Conservation (phyloP, 30 jellyfish, hydroid and myxozoan species). For the Nemopilema nomurai region DNA sequence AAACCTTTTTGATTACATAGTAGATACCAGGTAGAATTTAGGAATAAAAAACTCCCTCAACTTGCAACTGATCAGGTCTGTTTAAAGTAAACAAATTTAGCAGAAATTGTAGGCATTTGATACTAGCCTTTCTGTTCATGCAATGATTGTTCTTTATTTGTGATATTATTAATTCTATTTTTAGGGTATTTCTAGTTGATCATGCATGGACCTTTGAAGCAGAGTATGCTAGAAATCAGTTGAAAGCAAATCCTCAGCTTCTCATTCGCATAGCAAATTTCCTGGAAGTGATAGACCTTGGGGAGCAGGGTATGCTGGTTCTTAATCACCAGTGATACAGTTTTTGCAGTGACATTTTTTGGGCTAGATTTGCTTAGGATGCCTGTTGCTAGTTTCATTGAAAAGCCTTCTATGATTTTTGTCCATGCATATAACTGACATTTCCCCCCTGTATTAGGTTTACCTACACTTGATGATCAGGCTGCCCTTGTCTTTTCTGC, state of each 20-base stretch:
- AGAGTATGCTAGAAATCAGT: conserved; percentile 52
- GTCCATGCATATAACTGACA: too few species aligned
- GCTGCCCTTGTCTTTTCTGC: not conserved
- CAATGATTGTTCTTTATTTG: not conserved
- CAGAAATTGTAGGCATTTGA: too few species aligned
- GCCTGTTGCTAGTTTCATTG: not conserved
- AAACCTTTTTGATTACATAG: too few species aligned
- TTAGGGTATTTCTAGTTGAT: conserved; percentile 69
- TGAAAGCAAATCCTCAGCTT: conserved; percentile 42
- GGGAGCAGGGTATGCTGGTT: conserved; percentile 7
- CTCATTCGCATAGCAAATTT: conserved; percentile 37
- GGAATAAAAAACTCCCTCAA: too few species aligned
- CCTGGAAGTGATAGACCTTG: conserved; percentile 27
- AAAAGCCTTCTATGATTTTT: not conserved
- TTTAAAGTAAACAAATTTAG: too few species aligned
- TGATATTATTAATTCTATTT: not conserved
- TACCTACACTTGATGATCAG: not conserved
- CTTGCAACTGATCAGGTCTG: too few species aligned
- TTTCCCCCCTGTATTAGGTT: not conserved
- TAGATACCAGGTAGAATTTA: too few species aligned
- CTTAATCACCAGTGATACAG: not conserved
- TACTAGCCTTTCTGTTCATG: too few species aligned
- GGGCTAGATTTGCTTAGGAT: too few species aligned
- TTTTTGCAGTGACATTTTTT: not conserved
- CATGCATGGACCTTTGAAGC: conserved; percentile 85